Conservation (phyloP, 1,140 invertebrate genomes). For the Scaptomyza graminum region DNA sequence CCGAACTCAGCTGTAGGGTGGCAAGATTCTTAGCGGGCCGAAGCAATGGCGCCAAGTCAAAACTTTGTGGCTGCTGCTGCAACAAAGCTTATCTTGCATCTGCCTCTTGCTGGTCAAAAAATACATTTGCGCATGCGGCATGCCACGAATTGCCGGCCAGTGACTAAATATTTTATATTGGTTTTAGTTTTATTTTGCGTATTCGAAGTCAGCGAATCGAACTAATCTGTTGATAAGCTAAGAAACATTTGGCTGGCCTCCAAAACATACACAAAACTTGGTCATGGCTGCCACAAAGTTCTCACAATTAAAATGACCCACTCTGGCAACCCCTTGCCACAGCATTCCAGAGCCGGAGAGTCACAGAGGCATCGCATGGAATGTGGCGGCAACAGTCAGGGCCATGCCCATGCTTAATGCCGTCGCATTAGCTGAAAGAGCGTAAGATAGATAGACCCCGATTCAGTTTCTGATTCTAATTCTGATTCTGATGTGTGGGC, state of each 20-base stretch:
- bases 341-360: slow-evolving; percentile 35
- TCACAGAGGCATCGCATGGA: slow-evolving; percentile 53
- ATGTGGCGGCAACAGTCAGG: slow-evolving; percentile 64
- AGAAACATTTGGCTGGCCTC: slow-evolving; percentile 49
- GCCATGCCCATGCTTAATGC: slow-evolving; percentile 31
- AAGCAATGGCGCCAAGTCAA: slow-evolving; percentile 65
- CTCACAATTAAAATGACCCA: slow-evolving; percentile 72
- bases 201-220: slow-evolving; percentile 55
- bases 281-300: slow-evolving; percentile 64
- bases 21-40: slow-evolving; percentile 64
- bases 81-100: slow-evolving; percentile 39
- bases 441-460: not conserved
- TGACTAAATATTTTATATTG: not conserved
- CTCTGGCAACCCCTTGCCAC: slow-evolving; percentile 28
- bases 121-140: slow-evolving; percentile 35
- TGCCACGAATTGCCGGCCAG: slow-evolving; percentile 13
- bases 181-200: slow-evolving; percentile 24
- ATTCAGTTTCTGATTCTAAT: too few relatives aligned
- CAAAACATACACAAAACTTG: slow-evolving; percentile 48
- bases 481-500: slow-evolving; percentile 52
- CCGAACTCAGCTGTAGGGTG: slow-evolving; percentile 61
- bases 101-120: slow-evolving; percentile 40
- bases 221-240: slow-evolving; percentile 62
- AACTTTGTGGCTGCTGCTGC: slow-evolving; percentile 21
- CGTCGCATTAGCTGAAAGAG: slow-evolving; percentile 9